These are phyloP conservation scores for Premnoplex brunnescens DNA, from an alignment of 2,797 vertebrate genomes.

Conservation along the genomic window DNA sequence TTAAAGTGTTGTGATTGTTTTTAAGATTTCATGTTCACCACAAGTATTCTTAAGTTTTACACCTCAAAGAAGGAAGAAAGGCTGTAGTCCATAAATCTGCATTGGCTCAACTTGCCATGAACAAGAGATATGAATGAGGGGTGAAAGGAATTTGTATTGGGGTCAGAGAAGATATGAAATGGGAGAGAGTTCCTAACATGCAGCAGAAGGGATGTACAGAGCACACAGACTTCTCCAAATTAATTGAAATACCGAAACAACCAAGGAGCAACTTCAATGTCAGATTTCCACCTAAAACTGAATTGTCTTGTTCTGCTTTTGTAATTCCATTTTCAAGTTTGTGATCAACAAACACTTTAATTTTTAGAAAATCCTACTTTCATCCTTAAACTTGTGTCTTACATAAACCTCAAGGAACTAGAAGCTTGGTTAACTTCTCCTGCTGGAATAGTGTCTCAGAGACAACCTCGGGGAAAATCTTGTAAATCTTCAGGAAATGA, in stretches of 20 bases:
- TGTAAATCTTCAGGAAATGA: not conserved
- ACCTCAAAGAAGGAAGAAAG: not conserved
- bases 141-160: not conserved
- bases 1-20: not conserved
- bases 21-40: not conserved
- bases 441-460: not conserved
- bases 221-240: not conserved
- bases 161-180: not conserved
- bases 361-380: not conserved
- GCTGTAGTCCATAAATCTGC: not conserved
- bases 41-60: not conserved
- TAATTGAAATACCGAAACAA: not conserved
- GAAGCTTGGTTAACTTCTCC: not conserved
- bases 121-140: not conserved
- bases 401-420: not conserved
- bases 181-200: not conserved
- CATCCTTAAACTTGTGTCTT: not conserved
- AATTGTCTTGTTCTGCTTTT: not conserved
- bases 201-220: not conserved
- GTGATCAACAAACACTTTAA: not conserved
- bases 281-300: not conserved
- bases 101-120: not conserved
- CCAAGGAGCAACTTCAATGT: not conserved
- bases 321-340: not conserved
- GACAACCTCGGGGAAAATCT: not conserved